These are phyloP conservation scores for Amphiprion clarkii DNA, from an alignment of 2,797 vertebrate genomes.

Conservation along the genomic window DNA sequence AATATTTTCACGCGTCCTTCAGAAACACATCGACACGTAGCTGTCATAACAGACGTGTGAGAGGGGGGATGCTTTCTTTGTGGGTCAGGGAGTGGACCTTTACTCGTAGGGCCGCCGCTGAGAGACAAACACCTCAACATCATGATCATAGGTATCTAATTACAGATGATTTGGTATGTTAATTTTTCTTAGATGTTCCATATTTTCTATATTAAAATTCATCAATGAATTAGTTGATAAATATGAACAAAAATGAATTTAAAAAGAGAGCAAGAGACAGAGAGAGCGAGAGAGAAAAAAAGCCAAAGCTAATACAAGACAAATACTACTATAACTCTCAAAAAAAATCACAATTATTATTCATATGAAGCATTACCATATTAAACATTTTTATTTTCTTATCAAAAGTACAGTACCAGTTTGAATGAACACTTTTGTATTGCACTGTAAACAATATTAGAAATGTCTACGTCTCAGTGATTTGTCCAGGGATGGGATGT, in stretches of 20 bases:
- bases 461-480: constrained; percentile 87
- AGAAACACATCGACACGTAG: constrained; percentile 70
- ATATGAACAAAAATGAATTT: constrained; percentile 72
- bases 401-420: constrained; percentile 91
- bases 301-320: constrained; percentile 92
- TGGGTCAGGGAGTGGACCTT: constrained; percentile 66
- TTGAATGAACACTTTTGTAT: constrained; percentile 91
- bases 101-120: constrained; percentile 66
- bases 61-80: constrained; percentile 55
- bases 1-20: constrained; percentile 73
- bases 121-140: constrained; percentile 81
- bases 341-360: constrained; percentile 87
- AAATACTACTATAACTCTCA: constrained; percentile 87
- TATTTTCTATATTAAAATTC: constrained; percentile 91
- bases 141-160: constrained; percentile 87
- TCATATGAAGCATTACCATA: constrained; percentile 87
- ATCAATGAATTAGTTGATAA: constrained; percentile 78
- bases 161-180: constrained; percentile 89
- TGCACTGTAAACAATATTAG: constrained; percentile 91
- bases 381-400: constrained; percentile 92
- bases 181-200: constrained; percentile 92
- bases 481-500: constrained; percentile 85
- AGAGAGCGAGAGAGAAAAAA: constrained; percentile 67
- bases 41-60: constrained; percentile 57
- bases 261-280: constrained; percentile 9